phyloP scores from a whole-genome alignment of 2,888 invertebrate genomes.

The Chalcis sispes region DNA sequence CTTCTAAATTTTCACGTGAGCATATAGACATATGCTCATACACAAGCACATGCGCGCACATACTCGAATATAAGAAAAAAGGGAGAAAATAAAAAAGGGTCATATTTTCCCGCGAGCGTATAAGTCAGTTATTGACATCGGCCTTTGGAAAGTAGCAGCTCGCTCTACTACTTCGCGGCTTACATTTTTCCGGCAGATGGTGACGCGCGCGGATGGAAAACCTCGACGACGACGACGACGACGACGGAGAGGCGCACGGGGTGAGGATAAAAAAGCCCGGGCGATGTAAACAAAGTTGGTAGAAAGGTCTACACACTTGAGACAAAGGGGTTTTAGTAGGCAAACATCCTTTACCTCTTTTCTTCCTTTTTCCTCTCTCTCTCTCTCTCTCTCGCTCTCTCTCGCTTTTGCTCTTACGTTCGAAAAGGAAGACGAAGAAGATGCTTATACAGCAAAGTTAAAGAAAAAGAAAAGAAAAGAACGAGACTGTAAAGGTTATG shows the following conservation, averaged over 20 bases:
- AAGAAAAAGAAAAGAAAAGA: not conserved
- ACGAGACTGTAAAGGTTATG: not conserved
- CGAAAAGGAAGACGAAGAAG: not conserved
- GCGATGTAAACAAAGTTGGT: constrained; percentile 58
- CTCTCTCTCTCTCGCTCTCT: no score
- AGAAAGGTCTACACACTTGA: constrained; percentile 61
- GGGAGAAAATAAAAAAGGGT: constrained; percentile 1
- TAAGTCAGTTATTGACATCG: constrained; percentile 52
- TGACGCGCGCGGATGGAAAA: not conserved
- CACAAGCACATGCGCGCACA: no score
- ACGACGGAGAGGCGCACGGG: not conserved
- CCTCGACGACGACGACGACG: not conserved
- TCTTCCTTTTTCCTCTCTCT: no score
- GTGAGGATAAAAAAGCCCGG: not conserved
- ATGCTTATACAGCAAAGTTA: not conserved
- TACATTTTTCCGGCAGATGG: constrained; percentile 33
- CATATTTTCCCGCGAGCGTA: constrained; percentile 14
- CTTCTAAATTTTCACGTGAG: no score
- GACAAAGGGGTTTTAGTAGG: constrained; percentile 60
- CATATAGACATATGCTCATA: no score
- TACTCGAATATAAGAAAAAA: constrained; percentile 6
- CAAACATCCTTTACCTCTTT: constrained; percentile 57
- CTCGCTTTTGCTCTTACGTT: not conserved
- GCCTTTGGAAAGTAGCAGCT: no score
- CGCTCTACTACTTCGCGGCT: not conserved